Base-by-base conservation (phyloP, 2,888 invertebrate genomes). In the Cephus pulcher region DNA sequence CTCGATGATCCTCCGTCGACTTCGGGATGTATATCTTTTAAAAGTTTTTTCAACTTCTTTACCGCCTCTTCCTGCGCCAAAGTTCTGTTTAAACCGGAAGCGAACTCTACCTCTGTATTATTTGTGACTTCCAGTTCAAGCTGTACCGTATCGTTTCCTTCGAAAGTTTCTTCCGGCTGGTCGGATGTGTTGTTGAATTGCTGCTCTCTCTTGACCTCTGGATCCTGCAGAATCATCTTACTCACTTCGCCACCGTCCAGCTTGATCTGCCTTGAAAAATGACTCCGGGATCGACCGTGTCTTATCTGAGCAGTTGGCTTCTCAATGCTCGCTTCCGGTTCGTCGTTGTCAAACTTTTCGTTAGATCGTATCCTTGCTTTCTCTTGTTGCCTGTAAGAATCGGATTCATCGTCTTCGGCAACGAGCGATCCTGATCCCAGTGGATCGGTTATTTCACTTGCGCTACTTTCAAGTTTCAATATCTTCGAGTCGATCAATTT, bases 241-340 rank as follows among this genome's bases (percentile, higher is more conserved):
- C 30, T 23, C 32, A 68, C 12, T 11, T 73, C 78, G 33, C 12
- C 15, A 69, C 81, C 81, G 30, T 84, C 82, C 34, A 80, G 78
- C 74, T 80, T 81, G n/a, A 79, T 69, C 79, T 87, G 84, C 34
- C 89, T 83, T 0, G 79, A 81, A 15, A 92, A 88, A 79, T 92
- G 91, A 70, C 83, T 88, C 11, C 92, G 87, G 1, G 93, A 93
- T 75, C 93, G 89, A 33, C 93, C 89, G 84, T 93, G 93, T 69
- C 93, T 93, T 79, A 84, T 88, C 80, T 84, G 86, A 4, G 87
- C 81, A 34, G 80, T 75, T 23, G 87, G 86, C 73, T 84, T 87
- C 32, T 88, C 89, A 74, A 86, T 81, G 32, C 74, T 83, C 35
- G 82, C 83, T 75, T 83, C 84, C 77, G 78, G 30, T 15, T 80